These are phyloP conservation scores for Trichoplusia ni DNA, from an alignment of 1,140 invertebrate genomes.

Conservation along the genomic window DNA sequence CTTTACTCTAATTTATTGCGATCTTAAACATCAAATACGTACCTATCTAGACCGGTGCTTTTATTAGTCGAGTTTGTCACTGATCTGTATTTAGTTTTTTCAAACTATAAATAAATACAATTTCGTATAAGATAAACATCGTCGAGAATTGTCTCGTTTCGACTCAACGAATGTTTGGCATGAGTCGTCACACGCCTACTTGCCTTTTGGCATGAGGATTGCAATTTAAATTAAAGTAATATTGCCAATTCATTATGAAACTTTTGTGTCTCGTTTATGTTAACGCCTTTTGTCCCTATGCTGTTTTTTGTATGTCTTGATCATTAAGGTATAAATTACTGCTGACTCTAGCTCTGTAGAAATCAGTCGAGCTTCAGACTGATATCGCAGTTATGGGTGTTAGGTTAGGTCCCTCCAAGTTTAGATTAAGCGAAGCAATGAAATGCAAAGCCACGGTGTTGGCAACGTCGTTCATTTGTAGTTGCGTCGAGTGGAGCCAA, in stretches of 20 bases:
- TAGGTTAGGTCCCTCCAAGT: too few relatives aligned
- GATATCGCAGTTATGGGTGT: too few relatives aligned
- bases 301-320: slow-evolving; percentile 18
- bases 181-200: slow-evolving; percentile 61
- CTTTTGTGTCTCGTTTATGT: slow-evolving; percentile 36
- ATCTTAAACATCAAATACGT: slow-evolving; percentile 35
- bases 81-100: slow-evolving; percentile 20
- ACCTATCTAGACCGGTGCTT: slow-evolving; percentile 5
- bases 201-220: slow-evolving; percentile 49
- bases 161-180: slow-evolving; percentile 55
- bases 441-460: slow-evolving; percentile 34
- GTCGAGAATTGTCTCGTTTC: slow-evolving; percentile 47
- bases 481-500: slow-evolving; percentile 60
- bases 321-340: too few relatives aligned
- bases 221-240: slow-evolving; percentile 48
- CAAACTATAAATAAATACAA: slow-evolving; percentile 44
- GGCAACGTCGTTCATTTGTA: slow-evolving; percentile 56
- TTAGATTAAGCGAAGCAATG: slow-evolving; percentile 1
- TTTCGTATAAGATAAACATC: slow-evolving; percentile 42
- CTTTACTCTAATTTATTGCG: slow-evolving; percentile 45
- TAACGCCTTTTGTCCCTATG: slow-evolving; percentile 4
- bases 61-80: slow-evolving; percentile 16
- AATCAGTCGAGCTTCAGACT: too few relatives aligned
- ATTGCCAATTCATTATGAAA: slow-evolving; percentile 54
- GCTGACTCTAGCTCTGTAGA: too few relatives aligned